These are phyloP conservation scores for Strigamia transsilvanica DNA, from an alignment of 2,888 invertebrate species.

Conservation along the genomic window DNA sequence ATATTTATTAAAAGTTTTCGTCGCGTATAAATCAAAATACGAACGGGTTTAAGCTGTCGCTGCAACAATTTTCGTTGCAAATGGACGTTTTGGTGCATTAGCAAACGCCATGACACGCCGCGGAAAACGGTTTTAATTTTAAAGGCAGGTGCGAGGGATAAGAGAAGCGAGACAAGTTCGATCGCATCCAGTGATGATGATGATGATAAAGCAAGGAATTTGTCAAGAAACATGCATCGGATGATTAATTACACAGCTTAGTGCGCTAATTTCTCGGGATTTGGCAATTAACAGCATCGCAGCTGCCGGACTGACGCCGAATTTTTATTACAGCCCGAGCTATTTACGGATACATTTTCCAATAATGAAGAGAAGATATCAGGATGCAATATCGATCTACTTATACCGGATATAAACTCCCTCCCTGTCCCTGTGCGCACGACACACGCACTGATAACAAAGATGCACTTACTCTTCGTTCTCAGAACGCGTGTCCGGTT, in stretches of 20 bases:
- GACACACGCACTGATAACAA: conserved; percentile 11
- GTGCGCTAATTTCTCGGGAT: conserved; percentile 39
- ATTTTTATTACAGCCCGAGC: not conserved
- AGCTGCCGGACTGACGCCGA: conserved; percentile 24
- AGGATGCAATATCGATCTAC: conserved; percentile 33
- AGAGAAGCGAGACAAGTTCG: conserved; percentile 2
- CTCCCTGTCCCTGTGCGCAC: not conserved
- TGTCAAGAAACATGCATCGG: conserved; percentile 33
- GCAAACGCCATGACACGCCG: conserved; percentile 3
- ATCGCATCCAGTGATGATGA: not conserved
- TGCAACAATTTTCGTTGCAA: conserved; percentile 5
- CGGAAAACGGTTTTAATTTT: not conserved
- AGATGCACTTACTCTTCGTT: conserved; percentile 2
- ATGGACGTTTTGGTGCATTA: conserved; percentile 30
- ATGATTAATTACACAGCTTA: conserved; percentile 45
- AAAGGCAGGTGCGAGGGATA: conserved; percentile 14
- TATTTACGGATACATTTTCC: conserved; percentile 32
- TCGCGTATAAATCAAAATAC: conserved; percentile 27
- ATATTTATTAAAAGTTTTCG: conserved; percentile 40
- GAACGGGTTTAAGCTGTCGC: conserved; percentile 46
- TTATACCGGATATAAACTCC: conserved; percentile 22
- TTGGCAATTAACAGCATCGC: conserved; percentile 40
- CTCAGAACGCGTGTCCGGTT: conserved; percentile 18
- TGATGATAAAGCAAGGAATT: conserved; percentile 28
- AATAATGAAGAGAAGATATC: conserved; percentile 25